Conservation (phyloP, 2,113 vertebrate genomes). For the Pedionomus torquatus region DNA sequence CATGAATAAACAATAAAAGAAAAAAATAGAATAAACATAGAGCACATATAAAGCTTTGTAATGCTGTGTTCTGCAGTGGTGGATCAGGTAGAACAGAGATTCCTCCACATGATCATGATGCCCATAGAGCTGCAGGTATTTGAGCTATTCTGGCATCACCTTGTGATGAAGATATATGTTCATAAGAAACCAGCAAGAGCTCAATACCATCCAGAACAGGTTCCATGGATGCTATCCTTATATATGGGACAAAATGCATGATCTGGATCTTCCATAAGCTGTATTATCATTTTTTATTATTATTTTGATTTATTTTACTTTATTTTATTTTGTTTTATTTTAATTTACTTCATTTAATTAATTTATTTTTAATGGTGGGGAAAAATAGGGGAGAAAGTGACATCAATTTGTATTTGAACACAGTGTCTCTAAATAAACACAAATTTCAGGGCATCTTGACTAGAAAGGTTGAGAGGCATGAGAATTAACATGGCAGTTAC, state of each 20-base stretch:
- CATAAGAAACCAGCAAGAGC: not conserved
- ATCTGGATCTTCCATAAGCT: not conserved
- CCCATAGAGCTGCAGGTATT: not conserved
- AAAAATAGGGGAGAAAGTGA: not conserved
- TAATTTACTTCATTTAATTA: not conserved
- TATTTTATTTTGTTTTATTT: not conserved
- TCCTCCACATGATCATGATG: not conserved
- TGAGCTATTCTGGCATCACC: not conserved
- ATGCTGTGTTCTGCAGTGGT: not conserved
- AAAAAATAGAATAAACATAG: not conserved
- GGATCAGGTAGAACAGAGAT: not conserved
- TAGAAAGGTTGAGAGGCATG: not conserved
- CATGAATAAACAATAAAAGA: not conserved
- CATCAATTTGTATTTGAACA: not conserved
- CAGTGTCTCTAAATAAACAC: not conserved
- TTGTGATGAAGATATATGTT: not conserved
- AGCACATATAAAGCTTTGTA: not conserved
- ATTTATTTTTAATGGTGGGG: not conserved
- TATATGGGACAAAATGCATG: not conserved
- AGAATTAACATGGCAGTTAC: not conserved
- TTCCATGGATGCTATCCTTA: not conserved
- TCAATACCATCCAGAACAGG: not conserved
- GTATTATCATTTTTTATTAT: not conserved
- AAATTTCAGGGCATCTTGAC: not conserved
- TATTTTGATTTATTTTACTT: not conserved